Conservation (phyloP, 2,113 vertebrate species). For the Aleadryas rufinucha region DNA sequence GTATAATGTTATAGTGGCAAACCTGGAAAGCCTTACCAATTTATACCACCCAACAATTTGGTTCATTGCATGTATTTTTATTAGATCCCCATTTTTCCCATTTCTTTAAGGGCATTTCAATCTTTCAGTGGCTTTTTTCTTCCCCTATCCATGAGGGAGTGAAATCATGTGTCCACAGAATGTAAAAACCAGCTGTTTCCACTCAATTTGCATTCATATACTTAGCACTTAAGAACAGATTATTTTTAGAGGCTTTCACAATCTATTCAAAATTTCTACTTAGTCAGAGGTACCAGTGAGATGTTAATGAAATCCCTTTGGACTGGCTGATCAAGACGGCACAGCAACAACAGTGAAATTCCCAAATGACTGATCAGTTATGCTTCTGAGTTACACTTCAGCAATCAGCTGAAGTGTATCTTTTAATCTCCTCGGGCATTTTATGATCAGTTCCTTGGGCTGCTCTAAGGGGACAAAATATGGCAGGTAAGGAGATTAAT, state of each 20-base stretch:
- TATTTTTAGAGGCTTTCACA: slow-evolving; percentile 16
- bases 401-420: not conserved
- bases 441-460: not conserved
- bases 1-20: not conserved
- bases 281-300: not conserved
- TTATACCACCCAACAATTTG: not conserved
- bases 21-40: not conserved
- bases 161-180: not conserved
- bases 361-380: not conserved
- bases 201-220: slow-evolving; percentile 18
- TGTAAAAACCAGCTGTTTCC: slow-evolving; percentile 29
- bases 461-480: not conserved
- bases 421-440: not conserved
- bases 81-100: not conserved
- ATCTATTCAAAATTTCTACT: not conserved
- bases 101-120: not conserved
- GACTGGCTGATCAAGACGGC: not conserved
- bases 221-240: not conserved
- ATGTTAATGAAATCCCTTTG: slow-evolving; percentile 14
- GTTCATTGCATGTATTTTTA: not conserved
- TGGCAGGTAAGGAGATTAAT: not conserved
- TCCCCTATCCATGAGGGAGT: not conserved
- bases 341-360: not conserved
- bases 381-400: not conserved
- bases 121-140: not conserved